phyloP scores from a whole-genome alignment of 2,797 vertebrate genomes.

The Darevskia nairensis region DNA sequence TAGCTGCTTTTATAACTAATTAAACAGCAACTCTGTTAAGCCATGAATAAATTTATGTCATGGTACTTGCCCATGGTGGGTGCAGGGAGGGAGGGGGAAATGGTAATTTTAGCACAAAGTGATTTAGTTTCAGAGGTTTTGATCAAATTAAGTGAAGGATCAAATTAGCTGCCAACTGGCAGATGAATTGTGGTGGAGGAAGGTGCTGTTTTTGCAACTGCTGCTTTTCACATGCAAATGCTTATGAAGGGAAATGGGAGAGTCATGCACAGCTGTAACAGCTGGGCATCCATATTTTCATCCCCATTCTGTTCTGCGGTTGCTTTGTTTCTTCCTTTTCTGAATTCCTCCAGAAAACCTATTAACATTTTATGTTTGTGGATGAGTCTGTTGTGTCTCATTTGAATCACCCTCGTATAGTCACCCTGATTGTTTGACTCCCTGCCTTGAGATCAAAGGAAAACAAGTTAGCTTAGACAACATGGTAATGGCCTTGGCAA shows the following conservation, averaged over 20 bases:
- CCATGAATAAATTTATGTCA: slow-evolving; percentile 48
- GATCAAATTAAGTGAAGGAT: slow-evolving; percentile 63
- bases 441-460: slow-evolving; percentile 28
- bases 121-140: slow-evolving; percentile 48
- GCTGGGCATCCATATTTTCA: slow-evolving; percentile 60
- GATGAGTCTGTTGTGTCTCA: slow-evolving; percentile 11
- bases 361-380: slow-evolving; percentile 28
- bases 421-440: slow-evolving; percentile 22
- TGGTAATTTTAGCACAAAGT: slow-evolving; percentile 54
- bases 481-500: neutral
- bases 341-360: slow-evolving; percentile 25
- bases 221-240: slow-evolving; percentile 50
- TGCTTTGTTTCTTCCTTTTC: slow-evolving; percentile 7
- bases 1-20: slow-evolving; percentile 58
- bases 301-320: slow-evolving; percentile 39
- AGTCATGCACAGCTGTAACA: slow-evolving; percentile 53
- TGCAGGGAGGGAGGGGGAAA: slow-evolving; percentile 35
- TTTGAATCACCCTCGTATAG: slow-evolving; percentile 44
- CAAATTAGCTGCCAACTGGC: slow-evolving; percentile 64
- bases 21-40: slow-evolving; percentile 52
- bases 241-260: slow-evolving; percentile 51
- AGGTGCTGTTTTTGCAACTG: slow-evolving; percentile 38
- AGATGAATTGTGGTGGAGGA: slow-evolving; percentile 52
- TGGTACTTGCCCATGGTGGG: slow-evolving; percentile 28
- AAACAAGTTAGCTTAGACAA: slow-evolving; percentile 11